phyloP scores from a whole-genome alignment of 2,797 vertebrate species.

The Morus bassanus region DNA sequence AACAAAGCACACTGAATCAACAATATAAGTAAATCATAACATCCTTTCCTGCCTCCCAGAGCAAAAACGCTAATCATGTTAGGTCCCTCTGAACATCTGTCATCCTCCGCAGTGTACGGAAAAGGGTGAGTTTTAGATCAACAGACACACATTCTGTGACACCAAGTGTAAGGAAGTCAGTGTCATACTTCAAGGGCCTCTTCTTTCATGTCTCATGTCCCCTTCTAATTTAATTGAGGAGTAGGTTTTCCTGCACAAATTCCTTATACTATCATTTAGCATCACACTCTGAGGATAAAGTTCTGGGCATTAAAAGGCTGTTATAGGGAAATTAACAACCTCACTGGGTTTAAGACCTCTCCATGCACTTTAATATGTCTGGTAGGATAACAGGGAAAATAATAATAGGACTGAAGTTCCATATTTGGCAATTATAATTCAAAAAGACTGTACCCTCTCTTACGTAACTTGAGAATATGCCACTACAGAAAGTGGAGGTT shows the following conservation, averaged over 20 bases:
- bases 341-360: neutral
- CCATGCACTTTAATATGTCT: neutral
- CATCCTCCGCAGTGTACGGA: neutral
- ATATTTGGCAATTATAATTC: neutral
- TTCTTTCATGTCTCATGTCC: neutral
- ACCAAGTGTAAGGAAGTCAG: neutral
- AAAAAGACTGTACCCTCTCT: neutral
- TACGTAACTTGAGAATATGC: neutral
- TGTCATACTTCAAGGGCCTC: neutral
- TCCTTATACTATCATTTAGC: neutral
- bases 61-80: constrained; percentile 11
- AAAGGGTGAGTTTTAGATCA: constrained; percentile 30
- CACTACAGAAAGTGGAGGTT: neutral
- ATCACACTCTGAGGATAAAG: neutral
- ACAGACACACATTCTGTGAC: neutral
- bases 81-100: constrained; percentile 44
- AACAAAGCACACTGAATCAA: constrained; percentile 31
- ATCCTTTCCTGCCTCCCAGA: constrained; percentile 8
- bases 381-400: neutral
- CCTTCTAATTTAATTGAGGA: neutral
- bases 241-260: neutral
- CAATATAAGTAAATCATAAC: constrained; percentile 46
- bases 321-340: neutral
- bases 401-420: neutral
- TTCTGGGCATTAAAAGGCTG: neutral